phyloP scores from a whole-genome alignment of 1,140 invertebrate species.

The Drosophila littoralis region DNA sequence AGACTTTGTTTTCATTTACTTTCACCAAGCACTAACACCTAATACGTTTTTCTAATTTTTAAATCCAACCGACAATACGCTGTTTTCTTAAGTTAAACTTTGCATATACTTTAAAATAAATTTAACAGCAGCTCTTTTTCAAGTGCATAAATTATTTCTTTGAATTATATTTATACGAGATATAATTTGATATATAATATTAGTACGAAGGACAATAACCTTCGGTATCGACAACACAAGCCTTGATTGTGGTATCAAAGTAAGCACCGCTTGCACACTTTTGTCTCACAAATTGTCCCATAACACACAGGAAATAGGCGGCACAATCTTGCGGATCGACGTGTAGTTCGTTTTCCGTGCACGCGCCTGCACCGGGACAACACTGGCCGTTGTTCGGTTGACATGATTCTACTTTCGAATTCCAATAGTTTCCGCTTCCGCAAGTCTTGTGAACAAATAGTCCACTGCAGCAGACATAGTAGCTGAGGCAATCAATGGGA shows the following conservation, averaged over 20 bases:
- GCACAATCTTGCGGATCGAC: constrained; percentile 31
- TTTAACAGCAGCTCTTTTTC: too few species aligned
- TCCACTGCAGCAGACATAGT: constrained; percentile 24
- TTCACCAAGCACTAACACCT: too few species aligned
- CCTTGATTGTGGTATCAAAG: constrained; percentile 17
- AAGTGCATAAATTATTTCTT: too few species aligned
- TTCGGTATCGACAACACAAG: constrained; percentile 22
- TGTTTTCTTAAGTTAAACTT: too few species aligned
- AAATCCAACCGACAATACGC: too few species aligned
- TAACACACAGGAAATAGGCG: constrained; percentile 24
- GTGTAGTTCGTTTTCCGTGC: constrained; percentile 5
- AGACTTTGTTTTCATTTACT: too few species aligned
- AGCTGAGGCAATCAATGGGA: constrained; percentile 7
- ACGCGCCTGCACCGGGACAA: not conserved
- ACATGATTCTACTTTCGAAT: not conserved
- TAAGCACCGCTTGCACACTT: constrained; percentile 10
- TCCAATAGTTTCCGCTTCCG: constrained; percentile 19
- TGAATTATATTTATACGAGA: not conserved
- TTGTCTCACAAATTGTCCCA: constrained; percentile 16
- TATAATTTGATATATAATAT: not conserved
- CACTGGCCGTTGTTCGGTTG: constrained; percentile 13
- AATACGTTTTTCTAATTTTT: too few species aligned
- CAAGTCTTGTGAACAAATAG: constrained; percentile 16
- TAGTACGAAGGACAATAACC: not conserved
- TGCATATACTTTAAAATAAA: too few species aligned